Percentiles rank a stretch among this genome's conserved stretches.
Evolutionary conservation across 1,140 invertebrate genomes (phyloP).

Genomic region (Diabrotica undecimpunctata): DNA sequence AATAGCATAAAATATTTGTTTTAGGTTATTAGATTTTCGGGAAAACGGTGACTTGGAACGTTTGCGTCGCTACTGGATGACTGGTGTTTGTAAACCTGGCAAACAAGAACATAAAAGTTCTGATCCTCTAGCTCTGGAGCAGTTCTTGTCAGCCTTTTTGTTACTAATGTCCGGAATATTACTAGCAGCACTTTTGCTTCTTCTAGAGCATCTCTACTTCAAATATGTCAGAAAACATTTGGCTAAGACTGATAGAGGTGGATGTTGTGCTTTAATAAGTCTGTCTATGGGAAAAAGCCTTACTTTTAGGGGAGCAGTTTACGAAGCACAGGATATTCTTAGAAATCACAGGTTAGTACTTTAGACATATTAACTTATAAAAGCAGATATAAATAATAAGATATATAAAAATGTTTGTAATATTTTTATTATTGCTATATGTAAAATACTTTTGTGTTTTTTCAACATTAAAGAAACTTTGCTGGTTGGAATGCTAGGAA

Average conservation of each 20-base stretch:
- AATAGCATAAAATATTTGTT: background rate
- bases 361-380: background rate
- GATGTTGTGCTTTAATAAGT: constrained; percentile 88
- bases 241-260: constrained; percentile 81
- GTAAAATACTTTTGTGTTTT: too few species aligned
- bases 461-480: too few species aligned
- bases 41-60: constrained; percentile 95
- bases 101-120: constrained; percentile 86
- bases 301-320: constrained; percentile 65
- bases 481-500: too few species aligned
- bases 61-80: constrained; percentile 94
- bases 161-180: constrained; percentile 91
- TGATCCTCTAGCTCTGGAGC: constrained; percentile 90
- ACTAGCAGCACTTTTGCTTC: constrained; percentile 76
- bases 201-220: constrained; percentile 93
- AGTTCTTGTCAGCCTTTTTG: constrained; percentile 96
- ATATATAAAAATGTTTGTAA: too few species aligned
- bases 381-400: too few species aligned
- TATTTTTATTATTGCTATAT: too few species aligned
- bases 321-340: constrained; percentile 71
- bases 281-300: constrained; percentile 64
- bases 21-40: constrained; percentile 82
- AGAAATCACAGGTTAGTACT: constrained; percentile 45
- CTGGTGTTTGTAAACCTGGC: constrained; percentile 90
- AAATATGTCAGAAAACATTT: constrained; percentile 84